A percentile compares a stretch with the other conserved stretches of the same genome.
Evolutionary conservation across 2,113 vertebrate genomes (phyloP).

Genomic region (Chionis minor): DNA sequence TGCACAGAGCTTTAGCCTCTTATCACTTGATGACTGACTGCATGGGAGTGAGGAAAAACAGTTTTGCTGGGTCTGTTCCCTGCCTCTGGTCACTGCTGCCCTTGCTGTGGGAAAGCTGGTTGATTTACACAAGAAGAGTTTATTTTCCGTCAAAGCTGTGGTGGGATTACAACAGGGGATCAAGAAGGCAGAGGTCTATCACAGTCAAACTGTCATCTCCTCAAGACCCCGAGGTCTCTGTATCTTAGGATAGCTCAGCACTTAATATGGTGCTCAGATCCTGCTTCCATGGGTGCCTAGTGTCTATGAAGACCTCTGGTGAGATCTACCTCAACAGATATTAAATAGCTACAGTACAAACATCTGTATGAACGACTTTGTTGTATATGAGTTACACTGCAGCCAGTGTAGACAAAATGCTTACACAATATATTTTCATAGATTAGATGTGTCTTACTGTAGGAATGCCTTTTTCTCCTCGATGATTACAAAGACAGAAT

Average conservation of each 20-base stretch:
- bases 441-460: background rate
- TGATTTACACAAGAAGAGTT: background rate
- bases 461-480: background rate
- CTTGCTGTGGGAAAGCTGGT: background rate
- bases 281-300: background rate
- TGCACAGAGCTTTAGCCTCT: background rate
- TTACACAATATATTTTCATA: background rate
- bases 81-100: background rate
- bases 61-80: background rate
- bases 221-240: background rate
- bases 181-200: background rate
- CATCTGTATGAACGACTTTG: background rate
- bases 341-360: background rate
- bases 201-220: background rate
- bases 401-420: background rate
- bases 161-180: background rate
- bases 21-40: background rate
- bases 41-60: background rate
- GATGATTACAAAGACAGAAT: background rate
- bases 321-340: background rate
- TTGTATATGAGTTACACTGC: background rate
- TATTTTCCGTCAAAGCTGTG: background rate
- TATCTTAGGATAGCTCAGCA: background rate
- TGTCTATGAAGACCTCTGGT: background rate
- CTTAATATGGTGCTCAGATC: background rate